phyloP scores from a whole-genome alignment of 2,113 vertebrate species.

The Arenaria interpres region DNA sequence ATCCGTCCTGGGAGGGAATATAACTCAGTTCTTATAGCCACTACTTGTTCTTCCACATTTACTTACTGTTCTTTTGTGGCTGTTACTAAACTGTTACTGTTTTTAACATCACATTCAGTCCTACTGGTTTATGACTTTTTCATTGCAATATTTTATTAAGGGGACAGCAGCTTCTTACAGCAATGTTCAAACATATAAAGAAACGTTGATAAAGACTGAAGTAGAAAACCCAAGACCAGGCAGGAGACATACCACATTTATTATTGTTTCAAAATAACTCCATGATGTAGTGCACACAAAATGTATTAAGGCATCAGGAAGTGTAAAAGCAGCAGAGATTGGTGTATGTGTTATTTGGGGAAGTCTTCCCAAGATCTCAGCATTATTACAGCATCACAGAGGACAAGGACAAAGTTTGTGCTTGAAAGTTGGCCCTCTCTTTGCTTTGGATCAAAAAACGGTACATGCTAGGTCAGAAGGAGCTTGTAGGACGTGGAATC shows the following conservation, averaged over 20 bases:
- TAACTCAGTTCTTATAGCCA: background rate
- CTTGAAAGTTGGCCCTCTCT: background rate
- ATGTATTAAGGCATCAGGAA: constrained; percentile 2
- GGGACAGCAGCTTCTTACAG: background rate
- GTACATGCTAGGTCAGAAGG: background rate
- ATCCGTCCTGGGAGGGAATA: background rate
- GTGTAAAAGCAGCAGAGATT: background rate
- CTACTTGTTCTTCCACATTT: background rate
- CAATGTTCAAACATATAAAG: constrained; percentile 48
- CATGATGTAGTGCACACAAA: constrained; percentile 3
- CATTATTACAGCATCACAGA: background rate
- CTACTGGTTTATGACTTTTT: constrained; percentile 48
- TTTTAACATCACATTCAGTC: constrained; percentile 41
- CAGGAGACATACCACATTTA: background rate
- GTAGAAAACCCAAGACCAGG: background rate
- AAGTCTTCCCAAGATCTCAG: background rate
- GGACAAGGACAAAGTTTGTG: background rate
- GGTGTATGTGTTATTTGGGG: background rate
- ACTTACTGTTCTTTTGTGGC: background rate
- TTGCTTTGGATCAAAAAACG: background rate
- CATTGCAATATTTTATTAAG: constrained; percentile 24
- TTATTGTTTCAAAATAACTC: constrained; percentile 23
- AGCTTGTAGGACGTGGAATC: background rate
- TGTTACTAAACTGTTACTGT: background rate
- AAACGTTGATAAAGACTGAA: background rate